Conservation (phyloP, 2,888 invertebrate species). For the Copidosoma aretas region DNA sequence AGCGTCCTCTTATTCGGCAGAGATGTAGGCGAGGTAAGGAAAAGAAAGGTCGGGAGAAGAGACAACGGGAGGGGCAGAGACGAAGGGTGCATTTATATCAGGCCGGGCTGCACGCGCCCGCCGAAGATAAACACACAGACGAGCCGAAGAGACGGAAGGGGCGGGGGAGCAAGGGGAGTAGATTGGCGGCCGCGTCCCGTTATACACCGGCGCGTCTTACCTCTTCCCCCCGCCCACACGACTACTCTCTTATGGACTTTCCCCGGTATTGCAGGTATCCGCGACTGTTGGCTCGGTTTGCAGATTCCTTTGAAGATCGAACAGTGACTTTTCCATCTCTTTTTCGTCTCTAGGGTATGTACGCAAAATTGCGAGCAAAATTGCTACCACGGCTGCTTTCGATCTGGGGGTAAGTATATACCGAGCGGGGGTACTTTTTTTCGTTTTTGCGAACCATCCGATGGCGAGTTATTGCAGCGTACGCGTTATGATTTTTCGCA, state of each 20-base stretch:
- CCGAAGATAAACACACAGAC: constrained; percentile 51
- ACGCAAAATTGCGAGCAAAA: too few relatives aligned
- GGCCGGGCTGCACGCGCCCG: constrained; percentile 34
- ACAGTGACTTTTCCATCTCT: too few relatives aligned
- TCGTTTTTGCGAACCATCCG: too few relatives aligned
- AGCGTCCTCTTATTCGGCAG: constrained; percentile 11
- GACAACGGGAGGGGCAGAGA: constrained; percentile 27
- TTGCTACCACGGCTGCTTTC: too few relatives aligned
- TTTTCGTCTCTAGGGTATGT: too few relatives aligned
- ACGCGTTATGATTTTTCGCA: background rate
- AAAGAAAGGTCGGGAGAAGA: background rate
- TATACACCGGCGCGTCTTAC: constrained; percentile 44
- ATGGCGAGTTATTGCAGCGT: too few relatives aligned
- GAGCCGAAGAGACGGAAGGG: constrained; percentile 32
- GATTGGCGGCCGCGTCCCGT: background rate
- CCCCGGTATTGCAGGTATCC: too few relatives aligned
- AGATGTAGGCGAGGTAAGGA: background rate
- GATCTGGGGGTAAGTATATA: too few relatives aligned
- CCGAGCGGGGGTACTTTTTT: too few relatives aligned
- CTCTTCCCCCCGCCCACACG: constrained; percentile 6
- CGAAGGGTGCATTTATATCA: constrained; percentile 55
- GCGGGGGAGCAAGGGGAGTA: background rate
- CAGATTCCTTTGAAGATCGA: too few relatives aligned
- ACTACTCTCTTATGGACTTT: background rate
- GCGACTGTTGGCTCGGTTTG: too few relatives aligned